Evolutionary conservation across 2,113 vertebrate genomes (phyloP), one percentile per base, ranked within the genome.

Genomic region (Sterna hirundo): DNA sequence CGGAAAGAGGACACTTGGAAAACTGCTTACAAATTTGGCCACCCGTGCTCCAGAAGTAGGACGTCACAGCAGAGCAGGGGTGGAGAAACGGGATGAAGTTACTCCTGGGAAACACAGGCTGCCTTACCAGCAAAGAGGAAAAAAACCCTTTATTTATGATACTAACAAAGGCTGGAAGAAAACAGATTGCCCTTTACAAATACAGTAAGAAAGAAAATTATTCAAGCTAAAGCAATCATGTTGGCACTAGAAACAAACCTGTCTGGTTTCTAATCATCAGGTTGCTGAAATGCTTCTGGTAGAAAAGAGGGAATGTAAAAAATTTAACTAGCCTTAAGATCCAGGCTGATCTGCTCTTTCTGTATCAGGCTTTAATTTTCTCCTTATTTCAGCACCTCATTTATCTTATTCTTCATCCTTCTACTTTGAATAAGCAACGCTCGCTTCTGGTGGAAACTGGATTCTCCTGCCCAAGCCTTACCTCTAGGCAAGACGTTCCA

Each of bases 401-500:
- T 51, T 64, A 4, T 55, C 36, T 60, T 19, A 17, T 5, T 29
- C 34, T 26, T 5, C 27, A 18, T 0, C 14, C 25, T 52, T 4
- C 47, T 15, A 3, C 62, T 47, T 6, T 15, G 32, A 65, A 32
- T 14, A 64, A 74, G 74, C 32, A 40, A 44, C 1, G 8, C 46
- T 64, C 26, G 2, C 47, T 42, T 27, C 54, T 29, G 68, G 29
- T 52, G 86, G n/a, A 22, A 52, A 20, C 57, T 16, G 11, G 15
- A 13, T 13, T 19, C n/a, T 13, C 62, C 52, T 18, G 62, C 25
- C 70, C 58, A 3, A 15, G 55, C 14, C 97, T 95, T 83, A 99
- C 99, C 99, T 98, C 99, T 98, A 6, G 99, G 99, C 90, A 99
- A 97, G 75, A 99, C 99, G 1, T 99, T 99, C 99, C 99, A 99